A percentile compares a stretch with the other conserved stretches of the same genome.
Conservation (phyloP, 1,140 invertebrate species). For the Elysia chlorotica region DNA sequence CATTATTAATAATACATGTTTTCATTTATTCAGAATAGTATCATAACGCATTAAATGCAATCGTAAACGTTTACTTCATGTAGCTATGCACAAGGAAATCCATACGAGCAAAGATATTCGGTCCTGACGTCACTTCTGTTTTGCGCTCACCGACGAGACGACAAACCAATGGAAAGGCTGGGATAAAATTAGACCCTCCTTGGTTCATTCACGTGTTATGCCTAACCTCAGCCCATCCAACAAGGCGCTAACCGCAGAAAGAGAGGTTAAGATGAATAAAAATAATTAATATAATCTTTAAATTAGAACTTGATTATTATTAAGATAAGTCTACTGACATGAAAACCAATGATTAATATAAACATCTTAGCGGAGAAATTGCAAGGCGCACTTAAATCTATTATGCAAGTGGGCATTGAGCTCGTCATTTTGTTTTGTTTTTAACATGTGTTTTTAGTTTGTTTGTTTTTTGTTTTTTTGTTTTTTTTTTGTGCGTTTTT, state of each 20-base stretch:
- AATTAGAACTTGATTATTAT: background rate
- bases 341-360: background rate
- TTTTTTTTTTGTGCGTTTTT: too few relatives aligned
- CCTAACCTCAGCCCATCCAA: background rate
- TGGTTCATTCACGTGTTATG: background rate
- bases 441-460: too few relatives aligned
- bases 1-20: background rate
- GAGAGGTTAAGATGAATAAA: background rate
- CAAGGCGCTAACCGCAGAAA: background rate
- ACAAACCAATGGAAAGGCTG: slow-evolving; percentile 4
- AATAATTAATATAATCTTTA: background rate
- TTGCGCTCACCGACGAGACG: slow-evolving; percentile 2
- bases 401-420: too few relatives aligned
- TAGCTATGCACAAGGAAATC: too few relatives aligned
- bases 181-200: slow-evolving; percentile 5
- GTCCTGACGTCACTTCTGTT: slow-evolving; percentile 23
- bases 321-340: background rate
- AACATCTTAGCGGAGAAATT: too few relatives aligned
- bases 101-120: background rate
- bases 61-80: too few relatives aligned
- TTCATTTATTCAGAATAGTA: too few relatives aligned
- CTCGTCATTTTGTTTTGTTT: too few relatives aligned
- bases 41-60: too few relatives aligned
- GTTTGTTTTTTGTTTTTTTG: too few relatives aligned
- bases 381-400: too few relatives aligned